Evolutionary conservation across 64 coral and sea anemone species (phyloP).

Genomic region (Montipora capricornis): DNA sequence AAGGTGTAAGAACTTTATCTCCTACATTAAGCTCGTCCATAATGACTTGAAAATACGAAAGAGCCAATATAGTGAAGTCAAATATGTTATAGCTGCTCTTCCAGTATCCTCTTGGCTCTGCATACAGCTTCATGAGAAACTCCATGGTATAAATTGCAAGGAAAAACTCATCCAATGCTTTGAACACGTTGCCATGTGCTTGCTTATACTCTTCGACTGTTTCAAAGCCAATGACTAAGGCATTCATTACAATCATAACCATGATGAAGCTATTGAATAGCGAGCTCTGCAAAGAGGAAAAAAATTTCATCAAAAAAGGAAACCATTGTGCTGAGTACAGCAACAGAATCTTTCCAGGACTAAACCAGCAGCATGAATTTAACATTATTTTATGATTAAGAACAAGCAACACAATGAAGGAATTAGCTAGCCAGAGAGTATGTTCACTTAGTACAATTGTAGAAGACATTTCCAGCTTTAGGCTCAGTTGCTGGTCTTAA

Average conservation of each 20-base stretch:
- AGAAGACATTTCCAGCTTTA: too few species aligned
- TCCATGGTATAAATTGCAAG: conserved; percentile 97
- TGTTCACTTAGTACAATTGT: too few species aligned
- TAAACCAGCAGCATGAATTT: too few species aligned
- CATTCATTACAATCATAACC: conserved; percentile 89
- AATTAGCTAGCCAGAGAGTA: too few species aligned
- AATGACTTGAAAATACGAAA: conserved; percentile 94
- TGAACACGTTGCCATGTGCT: conserved; percentile 68
- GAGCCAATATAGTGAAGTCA: conserved; percentile 89
- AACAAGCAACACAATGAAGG: too few species aligned
- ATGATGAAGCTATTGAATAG: conserved; percentile 94
- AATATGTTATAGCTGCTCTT: conserved; percentile 98
- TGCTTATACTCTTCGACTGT: conserved; percentile 79
- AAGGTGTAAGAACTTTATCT: conserved; percentile 93
- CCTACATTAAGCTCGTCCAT: conserved; percentile 94
- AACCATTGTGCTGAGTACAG: too few species aligned
- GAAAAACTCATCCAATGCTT: conserved; percentile 88
- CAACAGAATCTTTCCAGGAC: too few species aligned
- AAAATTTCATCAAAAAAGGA: background rate
- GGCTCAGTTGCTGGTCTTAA: too few species aligned
- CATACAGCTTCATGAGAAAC: conserved; percentile 93
- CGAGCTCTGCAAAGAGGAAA: conserved; percentile 64
- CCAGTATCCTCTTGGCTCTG: conserved; percentile 91
- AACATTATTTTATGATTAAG: too few species aligned
- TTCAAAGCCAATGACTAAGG: conserved; percentile 93